A percentile compares a stretch with the other conserved stretches of the same genome.
phyloP scores from a whole-genome alignment of 2,113 vertebrate genomes.

The Pavo muticus region DNA sequence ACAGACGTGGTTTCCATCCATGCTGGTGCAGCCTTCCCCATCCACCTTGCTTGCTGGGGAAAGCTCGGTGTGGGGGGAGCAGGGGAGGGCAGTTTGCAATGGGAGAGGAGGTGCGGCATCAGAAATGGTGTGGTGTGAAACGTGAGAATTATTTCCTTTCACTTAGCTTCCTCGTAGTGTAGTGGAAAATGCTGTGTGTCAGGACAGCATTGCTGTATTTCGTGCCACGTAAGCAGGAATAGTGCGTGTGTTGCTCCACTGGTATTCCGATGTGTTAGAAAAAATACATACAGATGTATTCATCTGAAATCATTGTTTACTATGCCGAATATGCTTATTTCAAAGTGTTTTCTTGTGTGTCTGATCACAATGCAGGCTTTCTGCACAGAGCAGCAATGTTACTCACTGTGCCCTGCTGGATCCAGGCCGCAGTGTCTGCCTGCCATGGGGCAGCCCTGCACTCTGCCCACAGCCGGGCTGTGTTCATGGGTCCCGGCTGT shows the following conservation, averaged over 20 bases:
- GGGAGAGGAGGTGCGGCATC: neutral
- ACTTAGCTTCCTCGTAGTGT: neutral
- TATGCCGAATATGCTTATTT: neutral
- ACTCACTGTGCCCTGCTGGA: neutral
- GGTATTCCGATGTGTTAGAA: neutral
- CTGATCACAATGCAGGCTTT: neutral
- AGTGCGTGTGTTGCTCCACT: neutral
- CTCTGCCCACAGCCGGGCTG: neutral
- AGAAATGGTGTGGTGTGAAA: neutral
- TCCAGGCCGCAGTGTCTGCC: accelerated
- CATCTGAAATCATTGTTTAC: neutral
- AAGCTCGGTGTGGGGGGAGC: neutral
- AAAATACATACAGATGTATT: neutral
- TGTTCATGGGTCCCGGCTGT: accelerated
- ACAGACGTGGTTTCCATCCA: neutral
- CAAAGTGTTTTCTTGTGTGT: neutral
- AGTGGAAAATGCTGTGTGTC: neutral
- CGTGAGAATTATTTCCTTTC: neutral
- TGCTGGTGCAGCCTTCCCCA: neutral
- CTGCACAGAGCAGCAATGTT: no score
- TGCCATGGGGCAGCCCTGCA: neutral
- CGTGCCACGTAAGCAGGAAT: neutral
- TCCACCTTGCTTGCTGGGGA: neutral
- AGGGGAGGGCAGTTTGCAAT: no score
- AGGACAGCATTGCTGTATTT: neutral